Base-by-base conservation (phyloP, 2,797 vertebrate species). In the Hylomyscus alleni region DNA sequence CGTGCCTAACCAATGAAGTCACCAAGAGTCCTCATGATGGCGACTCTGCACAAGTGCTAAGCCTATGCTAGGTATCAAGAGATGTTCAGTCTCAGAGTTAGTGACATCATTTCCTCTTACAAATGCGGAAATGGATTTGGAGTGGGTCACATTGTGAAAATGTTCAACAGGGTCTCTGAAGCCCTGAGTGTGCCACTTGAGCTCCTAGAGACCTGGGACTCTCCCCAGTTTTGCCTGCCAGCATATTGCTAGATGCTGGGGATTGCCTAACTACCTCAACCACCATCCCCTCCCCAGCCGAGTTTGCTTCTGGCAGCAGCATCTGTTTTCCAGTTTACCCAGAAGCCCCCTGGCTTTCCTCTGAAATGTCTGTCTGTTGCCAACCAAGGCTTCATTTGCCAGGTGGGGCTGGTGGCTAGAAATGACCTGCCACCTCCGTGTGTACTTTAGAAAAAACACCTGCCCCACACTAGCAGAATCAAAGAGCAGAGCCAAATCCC, bases 391-490 rank as follows among this genome's bases (percentile, higher is more conserved):
- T 77, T 92, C 72, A 2, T 77, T 95, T 93, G 93, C 92, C 95
- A 96, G 93, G 80, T 96, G 93, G 90, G 54, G 62, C 40, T 15
- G 75, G 60, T 69, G 78, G n/a, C 91, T 93, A 80, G 56, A 93
- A 95, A 72, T 83, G 95, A 78, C 95, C 93, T 24, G 76, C 44
- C 95, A 87, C 83, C 67, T 75, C 60, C 1, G 54, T 54, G 83
- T 87, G 89, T 94, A 72, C 94, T 84, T 96, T 96, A 95, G 97
- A 88, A 91, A 91, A 73, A 89, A 88, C 97, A 97, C 97, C 97
- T 97, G 96, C 94, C 90, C 86, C 37, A 24, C 5, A n/a, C 75
- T 90, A 58, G 80, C 54, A 69, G 84, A 89, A 97, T 96, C 97
- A 96, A 96, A 97, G 83, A 93, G 65, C 40, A 1, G n/a, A 3